Percentiles rank a stretch among this genome's conserved stretches.
Evolutionary conservation across 2,797 vertebrate genomes (phyloP).

Genomic region (Aphelocoma californica): DNA sequence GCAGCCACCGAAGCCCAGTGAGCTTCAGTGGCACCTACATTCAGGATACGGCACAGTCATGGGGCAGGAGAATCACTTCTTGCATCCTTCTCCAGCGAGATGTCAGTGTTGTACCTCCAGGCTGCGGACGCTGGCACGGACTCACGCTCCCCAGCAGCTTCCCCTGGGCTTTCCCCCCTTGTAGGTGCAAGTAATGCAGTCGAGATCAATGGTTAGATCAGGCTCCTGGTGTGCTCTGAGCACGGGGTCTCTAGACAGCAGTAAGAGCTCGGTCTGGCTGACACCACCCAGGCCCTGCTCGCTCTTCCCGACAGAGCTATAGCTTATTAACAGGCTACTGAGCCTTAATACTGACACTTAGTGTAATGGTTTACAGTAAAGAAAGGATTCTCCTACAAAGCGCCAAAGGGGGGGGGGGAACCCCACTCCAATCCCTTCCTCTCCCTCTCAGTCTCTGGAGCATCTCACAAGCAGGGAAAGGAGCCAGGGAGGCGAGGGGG

Average conservation of each 20-base stretch:
- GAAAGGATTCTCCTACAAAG: conserved; percentile 48
- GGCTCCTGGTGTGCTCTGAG: conserved; percentile 56
- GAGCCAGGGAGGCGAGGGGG: conserved; percentile 15
- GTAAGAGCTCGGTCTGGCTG: conserved; percentile 36
- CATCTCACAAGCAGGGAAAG: conserved; percentile 48
- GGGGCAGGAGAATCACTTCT: conserved; percentile 30
- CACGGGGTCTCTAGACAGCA: conserved; percentile 46
- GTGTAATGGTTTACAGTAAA: conserved; percentile 59
- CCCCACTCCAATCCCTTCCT: conserved; percentile 23
- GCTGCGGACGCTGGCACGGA: neutral
- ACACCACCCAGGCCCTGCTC: conserved; percentile 46
- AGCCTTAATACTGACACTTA: conserved; percentile 83
- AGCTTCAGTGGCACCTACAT: conserved; percentile 25
- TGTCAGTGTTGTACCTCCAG: neutral
- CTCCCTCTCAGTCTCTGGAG: conserved; percentile 46
- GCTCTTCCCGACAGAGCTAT: conserved; percentile 59
- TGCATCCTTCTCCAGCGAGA: conserved; percentile 8
- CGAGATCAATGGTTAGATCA: conserved; percentile 35
- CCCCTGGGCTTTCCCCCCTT: neutral
- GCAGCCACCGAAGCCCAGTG: neutral
- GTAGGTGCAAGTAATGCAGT: conserved; percentile 45
- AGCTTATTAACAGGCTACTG: conserved; percentile 79
- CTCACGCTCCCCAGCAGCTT: neutral
- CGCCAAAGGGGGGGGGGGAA: neutral
- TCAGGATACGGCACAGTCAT: conserved; percentile 32